Evolutionary conservation across 2,888 invertebrate species (phyloP).

Genomic region (Liodrosophila aerea): DNA sequence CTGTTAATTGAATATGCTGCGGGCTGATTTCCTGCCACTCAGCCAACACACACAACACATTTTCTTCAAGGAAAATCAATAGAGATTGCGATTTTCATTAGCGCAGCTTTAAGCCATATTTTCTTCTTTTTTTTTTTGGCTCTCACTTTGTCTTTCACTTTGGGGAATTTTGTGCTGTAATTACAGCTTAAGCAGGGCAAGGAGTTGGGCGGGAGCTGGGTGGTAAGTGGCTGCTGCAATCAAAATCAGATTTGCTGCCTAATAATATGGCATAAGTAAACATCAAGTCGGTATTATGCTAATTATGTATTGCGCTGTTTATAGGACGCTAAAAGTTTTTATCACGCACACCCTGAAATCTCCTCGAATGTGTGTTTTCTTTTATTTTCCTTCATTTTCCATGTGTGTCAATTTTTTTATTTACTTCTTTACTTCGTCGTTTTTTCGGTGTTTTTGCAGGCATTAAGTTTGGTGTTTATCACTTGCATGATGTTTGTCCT

Average conservation of each 20-base stretch:
- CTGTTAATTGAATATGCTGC: slow-evolving; percentile 41
- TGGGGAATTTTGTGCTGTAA: background rate
- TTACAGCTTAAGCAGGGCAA: background rate
- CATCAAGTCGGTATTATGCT: slow-evolving; percentile 47
- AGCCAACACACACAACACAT: slow-evolving; percentile 2
- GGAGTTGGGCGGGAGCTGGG: background rate
- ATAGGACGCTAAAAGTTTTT: slow-evolving; percentile 32
- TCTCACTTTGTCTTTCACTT: background rate
- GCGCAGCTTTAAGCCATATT: background rate
- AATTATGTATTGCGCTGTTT: slow-evolving; percentile 57
- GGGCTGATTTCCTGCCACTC: slow-evolving; percentile 7
- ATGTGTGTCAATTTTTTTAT: background rate
- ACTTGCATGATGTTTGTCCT: slow-evolving; percentile 74
- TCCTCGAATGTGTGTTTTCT: background rate
- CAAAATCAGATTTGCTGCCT: slow-evolving; percentile 46
- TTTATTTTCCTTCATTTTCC: background rate
- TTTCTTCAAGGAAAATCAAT: slow-evolving; percentile 10
- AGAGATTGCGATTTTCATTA: background rate
- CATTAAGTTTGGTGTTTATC: slow-evolving; percentile 73
- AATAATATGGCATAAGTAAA: slow-evolving; percentile 30
- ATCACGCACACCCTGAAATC: slow-evolving; percentile 21
- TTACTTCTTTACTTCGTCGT: background rate
- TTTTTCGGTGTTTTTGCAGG: slow-evolving; percentile 55
- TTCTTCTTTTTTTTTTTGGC: no score
- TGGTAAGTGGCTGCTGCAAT: slow-evolving; percentile 25